A percentile compares a stretch with the other conserved stretches of the same genome.
Evolutionary conservation across 2,113 vertebrate species (phyloP).

Genomic region (Toxotes jaculatrix): DNA sequence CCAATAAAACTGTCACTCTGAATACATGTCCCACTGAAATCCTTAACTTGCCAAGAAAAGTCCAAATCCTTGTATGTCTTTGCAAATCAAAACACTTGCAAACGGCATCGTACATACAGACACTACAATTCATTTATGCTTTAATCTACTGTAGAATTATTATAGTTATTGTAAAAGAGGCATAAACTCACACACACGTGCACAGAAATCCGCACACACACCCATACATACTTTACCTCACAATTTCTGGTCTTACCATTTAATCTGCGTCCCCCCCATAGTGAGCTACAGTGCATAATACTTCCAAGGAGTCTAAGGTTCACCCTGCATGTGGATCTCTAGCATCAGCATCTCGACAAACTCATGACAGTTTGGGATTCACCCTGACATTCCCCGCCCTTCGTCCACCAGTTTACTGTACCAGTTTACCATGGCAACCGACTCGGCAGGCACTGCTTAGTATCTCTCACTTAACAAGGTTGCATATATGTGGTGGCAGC

Average conservation of each 20-base stretch:
- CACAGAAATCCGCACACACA: conserved; percentile 8
- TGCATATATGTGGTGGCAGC: background rate
- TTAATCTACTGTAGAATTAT: background rate
- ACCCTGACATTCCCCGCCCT: conserved; percentile 23
- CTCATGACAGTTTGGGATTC: conserved; percentile 45
- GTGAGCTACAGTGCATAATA: conserved; percentile 25
- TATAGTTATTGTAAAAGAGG: background rate
- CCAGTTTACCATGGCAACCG: conserved; percentile 30
- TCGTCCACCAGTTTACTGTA: conserved; percentile 38
- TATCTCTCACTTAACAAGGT: conserved; percentile 6
- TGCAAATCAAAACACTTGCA: no score
- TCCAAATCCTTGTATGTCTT: background rate
- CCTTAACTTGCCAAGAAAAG: background rate
- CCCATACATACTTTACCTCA: background rate
- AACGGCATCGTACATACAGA: background rate
- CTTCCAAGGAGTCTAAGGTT: conserved; percentile 28
- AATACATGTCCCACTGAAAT: background rate
- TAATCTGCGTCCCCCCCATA: conserved; percentile 84
- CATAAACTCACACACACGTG: conserved; percentile 16
- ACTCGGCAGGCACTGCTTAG: conserved; percentile 29
- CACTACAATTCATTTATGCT: background rate
- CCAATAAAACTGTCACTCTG: no score
- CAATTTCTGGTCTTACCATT: conserved; percentile 81
- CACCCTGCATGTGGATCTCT: background rate
- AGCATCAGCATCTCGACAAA: conserved; percentile 51